Conservation (phyloP, 2,797 vertebrate species). For the Adelosebastes latens region DNA sequence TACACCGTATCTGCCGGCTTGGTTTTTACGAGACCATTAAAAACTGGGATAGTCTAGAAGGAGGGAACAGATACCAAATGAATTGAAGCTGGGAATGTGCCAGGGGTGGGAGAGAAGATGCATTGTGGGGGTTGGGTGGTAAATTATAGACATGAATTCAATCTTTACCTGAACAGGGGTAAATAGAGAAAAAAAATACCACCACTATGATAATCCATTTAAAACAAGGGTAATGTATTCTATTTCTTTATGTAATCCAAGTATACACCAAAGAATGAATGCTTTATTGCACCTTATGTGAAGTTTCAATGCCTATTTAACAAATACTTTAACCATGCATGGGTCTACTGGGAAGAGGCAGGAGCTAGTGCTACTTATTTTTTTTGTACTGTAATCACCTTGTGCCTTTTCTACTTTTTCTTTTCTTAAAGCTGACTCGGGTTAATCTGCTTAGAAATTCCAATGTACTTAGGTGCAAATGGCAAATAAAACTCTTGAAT, state of each 20-base stretch:
- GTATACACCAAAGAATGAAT: neutral
- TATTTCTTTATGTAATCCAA: conserved; percentile 3
- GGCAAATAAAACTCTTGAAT: too few species aligned
- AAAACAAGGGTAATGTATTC: neutral
- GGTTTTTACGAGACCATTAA: conserved; percentile 68
- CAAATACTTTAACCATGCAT: conserved; percentile 1
- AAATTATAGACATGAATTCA: conserved; percentile 24
- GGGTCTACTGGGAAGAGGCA: conserved; percentile 3
- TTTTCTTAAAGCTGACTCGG: too few species aligned
- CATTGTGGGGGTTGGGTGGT: neutral
- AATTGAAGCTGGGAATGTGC: conserved; percentile 28
- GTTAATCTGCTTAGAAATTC: too few species aligned
- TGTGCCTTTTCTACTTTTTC: too few species aligned
- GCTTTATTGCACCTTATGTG: neutral
- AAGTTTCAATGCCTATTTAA: neutral
- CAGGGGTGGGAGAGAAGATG: neutral
- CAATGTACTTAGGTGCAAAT: too few species aligned
- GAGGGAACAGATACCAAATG: conserved; percentile 32
- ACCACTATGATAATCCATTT: neutral
- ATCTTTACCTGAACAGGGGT: neutral
- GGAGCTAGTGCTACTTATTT: neutral
- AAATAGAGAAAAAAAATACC: neutral
- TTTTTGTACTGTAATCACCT: too few species aligned
- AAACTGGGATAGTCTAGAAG: conserved; percentile 50
- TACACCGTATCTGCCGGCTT: conserved; percentile 44